Evolutionary conservation across 2,113 vertebrate species (phyloP).

Genomic region (Sinocyclocheilus rhinocerous): DNA sequence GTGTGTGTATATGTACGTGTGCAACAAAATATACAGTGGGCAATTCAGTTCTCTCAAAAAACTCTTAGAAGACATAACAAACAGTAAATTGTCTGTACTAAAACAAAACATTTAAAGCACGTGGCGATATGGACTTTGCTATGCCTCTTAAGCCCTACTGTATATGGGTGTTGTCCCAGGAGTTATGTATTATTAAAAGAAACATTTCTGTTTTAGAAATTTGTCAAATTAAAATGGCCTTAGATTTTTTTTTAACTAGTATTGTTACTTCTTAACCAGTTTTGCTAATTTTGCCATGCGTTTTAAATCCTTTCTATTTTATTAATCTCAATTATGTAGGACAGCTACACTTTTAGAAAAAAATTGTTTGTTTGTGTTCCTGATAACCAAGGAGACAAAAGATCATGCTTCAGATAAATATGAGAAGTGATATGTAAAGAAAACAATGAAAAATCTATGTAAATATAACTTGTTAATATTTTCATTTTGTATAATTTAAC

Average conservation of each 20-base stretch:
- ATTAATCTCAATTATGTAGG: background rate
- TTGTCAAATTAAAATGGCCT: background rate
- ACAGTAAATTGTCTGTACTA: slow-evolving; percentile 25
- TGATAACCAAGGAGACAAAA: background rate
- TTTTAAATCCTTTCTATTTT: background rate
- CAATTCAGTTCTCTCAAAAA: slow-evolving; percentile 24
- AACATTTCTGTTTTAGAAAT: background rate
- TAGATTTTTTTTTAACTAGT: background rate
- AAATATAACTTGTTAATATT: background rate
- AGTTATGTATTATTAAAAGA: background rate
- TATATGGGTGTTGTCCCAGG: background rate
- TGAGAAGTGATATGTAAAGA: background rate
- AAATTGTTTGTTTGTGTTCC: background rate
- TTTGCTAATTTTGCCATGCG: background rate
- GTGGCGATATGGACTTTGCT: slow-evolving; percentile 3
- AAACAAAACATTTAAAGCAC: slow-evolving; percentile 28
- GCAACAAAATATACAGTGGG: slow-evolving; percentile 33
- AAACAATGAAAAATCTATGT: background rate
- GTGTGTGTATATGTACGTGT: slow-evolving; percentile 4
- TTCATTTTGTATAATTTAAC: background rate
- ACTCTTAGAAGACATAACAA: slow-evolving; percentile 23
- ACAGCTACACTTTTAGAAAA: background rate
- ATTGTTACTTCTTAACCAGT: background rate
- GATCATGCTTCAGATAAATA: background rate
- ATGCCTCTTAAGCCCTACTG: slow-evolving; percentile 4